Conservation (phyloP, 2,113 vertebrate genomes). For the Perca fluviatilis region DNA sequence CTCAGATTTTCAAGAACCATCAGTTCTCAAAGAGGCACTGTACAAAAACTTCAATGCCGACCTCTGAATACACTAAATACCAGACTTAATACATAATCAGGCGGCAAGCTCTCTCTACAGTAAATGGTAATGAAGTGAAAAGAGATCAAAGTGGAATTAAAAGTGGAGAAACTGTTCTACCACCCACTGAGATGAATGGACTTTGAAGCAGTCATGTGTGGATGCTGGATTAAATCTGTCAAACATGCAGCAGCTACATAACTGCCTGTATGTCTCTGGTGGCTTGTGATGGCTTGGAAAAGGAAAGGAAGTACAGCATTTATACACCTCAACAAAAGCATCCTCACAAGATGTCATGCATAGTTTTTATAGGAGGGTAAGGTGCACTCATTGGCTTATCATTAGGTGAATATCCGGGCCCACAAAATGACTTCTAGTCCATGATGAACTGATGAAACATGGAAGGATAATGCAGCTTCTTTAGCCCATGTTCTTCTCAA, state of each 20-base stretch:
- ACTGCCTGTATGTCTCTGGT: neutral
- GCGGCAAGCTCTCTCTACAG: constrained; percentile 30
- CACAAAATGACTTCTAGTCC: too few relatives aligned
- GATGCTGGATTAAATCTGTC: constrained; percentile 13
- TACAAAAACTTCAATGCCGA: neutral
- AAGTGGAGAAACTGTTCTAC: constrained; percentile 25
- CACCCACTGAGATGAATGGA: constrained; percentile 45
- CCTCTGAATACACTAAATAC: constrained; percentile 2
- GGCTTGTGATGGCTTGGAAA: neutral
- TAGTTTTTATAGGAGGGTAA: too few relatives aligned
- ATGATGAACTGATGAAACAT: too few relatives aligned
- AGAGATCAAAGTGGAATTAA: constrained; percentile 51
- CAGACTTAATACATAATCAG: constrained; percentile 25
- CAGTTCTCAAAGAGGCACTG: neutral
- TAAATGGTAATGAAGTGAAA: constrained; percentile 37
- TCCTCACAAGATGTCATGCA: neutral
- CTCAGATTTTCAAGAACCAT: neutral
- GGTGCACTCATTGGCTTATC: too few relatives aligned
- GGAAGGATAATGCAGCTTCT: too few relatives aligned
- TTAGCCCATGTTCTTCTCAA: too few relatives aligned
- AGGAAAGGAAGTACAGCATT: neutral
- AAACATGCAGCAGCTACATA: constrained; percentile 7
- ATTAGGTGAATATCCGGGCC: too few relatives aligned
- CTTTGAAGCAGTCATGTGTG: constrained; percentile 45
- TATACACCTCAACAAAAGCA: neutral